These are phyloP conservation scores for Drosophila hamatofila DNA, from an alignment of 2,888 invertebrate species.

Conservation along the genomic window DNA sequence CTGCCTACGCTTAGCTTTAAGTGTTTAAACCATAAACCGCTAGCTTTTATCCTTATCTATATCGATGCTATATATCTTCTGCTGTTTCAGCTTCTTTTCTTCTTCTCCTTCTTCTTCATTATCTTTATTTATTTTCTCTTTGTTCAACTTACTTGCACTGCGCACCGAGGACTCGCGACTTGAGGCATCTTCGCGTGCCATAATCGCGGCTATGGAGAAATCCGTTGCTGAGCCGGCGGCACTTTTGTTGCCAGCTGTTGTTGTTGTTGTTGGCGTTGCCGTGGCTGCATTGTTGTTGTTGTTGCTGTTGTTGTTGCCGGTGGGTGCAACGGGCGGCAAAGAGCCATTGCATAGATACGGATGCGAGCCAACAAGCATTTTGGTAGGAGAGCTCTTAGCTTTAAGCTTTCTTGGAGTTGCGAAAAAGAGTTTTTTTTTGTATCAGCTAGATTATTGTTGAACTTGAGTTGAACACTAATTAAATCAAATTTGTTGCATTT, in stretches of 20 bases:
- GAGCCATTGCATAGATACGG: conserved; percentile 82
- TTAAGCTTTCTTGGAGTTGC: not conserved
- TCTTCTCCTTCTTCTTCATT: not conserved
- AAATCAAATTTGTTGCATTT: conserved; percentile 60
- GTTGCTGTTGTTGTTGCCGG: conserved; percentile 56
- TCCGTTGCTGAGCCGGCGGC: conserved; percentile 90
- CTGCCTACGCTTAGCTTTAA: not conserved
- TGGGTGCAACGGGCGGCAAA: conserved; percentile 59
- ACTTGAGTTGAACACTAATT: conserved; percentile 61
- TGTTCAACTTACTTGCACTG: conserved; percentile 82
- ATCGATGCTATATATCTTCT: not conserved
- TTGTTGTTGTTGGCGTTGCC: conserved; percentile 48
- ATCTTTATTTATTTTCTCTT: not conserved
- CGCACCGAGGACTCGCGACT: conserved; percentile 83
- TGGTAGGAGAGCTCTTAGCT: conserved; percentile 34
- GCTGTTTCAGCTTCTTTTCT: not conserved
- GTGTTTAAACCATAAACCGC: not conserved
- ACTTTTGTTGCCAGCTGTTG: conserved; percentile 77
- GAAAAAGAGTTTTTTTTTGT: conserved; percentile 11
- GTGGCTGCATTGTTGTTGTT: conserved; percentile 86
- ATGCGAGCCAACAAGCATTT: conserved; percentile 83
- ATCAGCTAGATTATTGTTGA: conserved; percentile 19
- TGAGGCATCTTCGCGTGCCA: conserved; percentile 89
- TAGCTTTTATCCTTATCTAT: not conserved
- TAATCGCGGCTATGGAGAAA: conserved; percentile 97